Evolutionary conservation across 2,888 invertebrate genomes (phyloP).

Genomic region (Sycophila texana): DNA sequence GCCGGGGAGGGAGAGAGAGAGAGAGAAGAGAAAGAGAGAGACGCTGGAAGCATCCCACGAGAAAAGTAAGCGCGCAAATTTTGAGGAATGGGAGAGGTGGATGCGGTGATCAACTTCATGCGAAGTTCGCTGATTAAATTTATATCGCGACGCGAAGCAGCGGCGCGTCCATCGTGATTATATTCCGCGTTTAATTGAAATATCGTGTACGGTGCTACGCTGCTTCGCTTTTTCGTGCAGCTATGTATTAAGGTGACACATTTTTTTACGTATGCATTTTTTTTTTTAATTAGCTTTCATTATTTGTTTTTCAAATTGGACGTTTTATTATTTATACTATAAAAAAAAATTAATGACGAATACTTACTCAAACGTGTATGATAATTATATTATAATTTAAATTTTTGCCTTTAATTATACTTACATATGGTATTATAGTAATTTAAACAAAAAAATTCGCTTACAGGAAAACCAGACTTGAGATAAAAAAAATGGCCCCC

Average conservation of each 20-base stretch:
- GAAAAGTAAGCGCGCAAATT: conserved; percentile 7
- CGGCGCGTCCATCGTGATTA: conserved; percentile 29
- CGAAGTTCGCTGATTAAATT: conserved; percentile 27
- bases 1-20: not conserved
- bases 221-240: not conserved
- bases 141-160: conserved; percentile 1
- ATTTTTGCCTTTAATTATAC: no score
- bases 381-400: no score
- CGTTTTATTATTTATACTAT: not conserved
- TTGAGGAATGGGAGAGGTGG: not conserved
- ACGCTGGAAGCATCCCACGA: not conserved
- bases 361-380: no score
- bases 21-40: not conserved
- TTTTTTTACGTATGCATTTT: no score
- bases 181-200: conserved; percentile 23
- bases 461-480: no score
- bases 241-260: not conserved
- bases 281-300: no score
- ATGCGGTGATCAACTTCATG: conserved; percentile 34
- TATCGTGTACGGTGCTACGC: not conserved
- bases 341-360: not conserved
- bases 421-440: no score
- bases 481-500: no score
- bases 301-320: no score
- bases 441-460: no score